Evolutionary conservation across 2,113 vertebrate species (phyloP).

Genomic region (Daubentonia madagascariensis): DNA sequence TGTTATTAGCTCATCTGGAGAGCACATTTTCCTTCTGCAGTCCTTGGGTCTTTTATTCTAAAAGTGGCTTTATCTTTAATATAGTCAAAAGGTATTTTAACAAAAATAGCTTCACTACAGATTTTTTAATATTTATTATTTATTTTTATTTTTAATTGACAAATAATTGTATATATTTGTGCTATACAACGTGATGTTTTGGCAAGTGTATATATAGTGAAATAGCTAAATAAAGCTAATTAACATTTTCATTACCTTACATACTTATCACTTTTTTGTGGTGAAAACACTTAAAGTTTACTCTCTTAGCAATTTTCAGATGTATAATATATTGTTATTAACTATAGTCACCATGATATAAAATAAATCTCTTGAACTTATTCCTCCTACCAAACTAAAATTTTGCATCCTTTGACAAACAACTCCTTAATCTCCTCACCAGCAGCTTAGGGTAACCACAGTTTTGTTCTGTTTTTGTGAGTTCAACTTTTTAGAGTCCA

Average conservation of each 20-base stretch:
- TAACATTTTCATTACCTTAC: background rate
- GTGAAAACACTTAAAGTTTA: background rate
- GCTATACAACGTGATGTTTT: background rate
- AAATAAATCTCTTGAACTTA: background rate
- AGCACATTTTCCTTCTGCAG: background rate
- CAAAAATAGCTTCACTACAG: background rate
- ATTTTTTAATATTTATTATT: background rate
- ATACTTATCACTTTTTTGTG: background rate
- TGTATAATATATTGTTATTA: background rate
- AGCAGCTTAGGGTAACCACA: background rate
- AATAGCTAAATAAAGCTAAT: background rate
- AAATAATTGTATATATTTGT: background rate
- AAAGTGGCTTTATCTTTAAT: background rate
- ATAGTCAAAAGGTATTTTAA: background rate
- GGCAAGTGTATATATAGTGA: background rate
- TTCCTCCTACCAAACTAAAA: background rate
- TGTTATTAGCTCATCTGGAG: background rate
- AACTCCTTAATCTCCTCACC: background rate
- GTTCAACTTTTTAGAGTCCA: background rate
- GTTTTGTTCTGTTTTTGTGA: background rate
- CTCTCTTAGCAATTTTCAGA: background rate
- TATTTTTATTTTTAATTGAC: background rate
- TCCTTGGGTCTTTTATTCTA: background rate
- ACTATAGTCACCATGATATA: background rate
- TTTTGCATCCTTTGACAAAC: background rate